A percentile compares a stretch with the other conserved stretches of the same genome.
These are phyloP conservation scores for Gallirallus australis DNA, from an alignment of 2,797 vertebrate genomes.

Conservation along the genomic window DNA sequence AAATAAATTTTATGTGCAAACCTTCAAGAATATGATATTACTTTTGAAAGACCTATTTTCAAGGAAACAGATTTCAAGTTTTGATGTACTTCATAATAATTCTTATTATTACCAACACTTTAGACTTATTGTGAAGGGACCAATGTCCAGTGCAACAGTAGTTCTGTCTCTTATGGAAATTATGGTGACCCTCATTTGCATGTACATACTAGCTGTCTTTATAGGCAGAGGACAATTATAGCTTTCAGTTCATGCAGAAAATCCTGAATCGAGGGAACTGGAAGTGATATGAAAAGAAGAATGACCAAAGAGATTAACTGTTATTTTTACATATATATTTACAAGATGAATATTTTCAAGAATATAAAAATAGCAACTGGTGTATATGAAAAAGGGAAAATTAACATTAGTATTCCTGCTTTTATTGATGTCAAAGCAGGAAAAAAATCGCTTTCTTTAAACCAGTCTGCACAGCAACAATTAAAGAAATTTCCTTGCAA, in stretches of 20 bases:
- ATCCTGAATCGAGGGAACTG: slow-evolving; percentile 30
- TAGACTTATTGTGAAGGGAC: background rate
- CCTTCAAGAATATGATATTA: background rate
- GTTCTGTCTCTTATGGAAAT: slow-evolving; percentile 31
- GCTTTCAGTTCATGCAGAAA: slow-evolving; percentile 29
- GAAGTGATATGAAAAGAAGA: background rate
- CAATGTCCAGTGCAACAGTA: background rate
- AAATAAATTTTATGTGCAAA: background rate
- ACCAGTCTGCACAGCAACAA: background rate
- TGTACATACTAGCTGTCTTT: slow-evolving; percentile 44
- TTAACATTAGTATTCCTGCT: background rate
- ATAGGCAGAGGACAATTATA: slow-evolving; percentile 45
- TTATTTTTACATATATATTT: background rate
- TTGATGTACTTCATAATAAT: background rate
- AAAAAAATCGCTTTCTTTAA: background rate
- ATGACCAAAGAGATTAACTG: no score
- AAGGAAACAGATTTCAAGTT: background rate
- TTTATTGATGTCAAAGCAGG: background rate
- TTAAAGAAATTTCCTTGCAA: background rate
- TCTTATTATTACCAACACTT: background rate
- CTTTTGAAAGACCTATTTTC: background rate
- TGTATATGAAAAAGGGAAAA: background rate
- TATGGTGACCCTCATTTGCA: slow-evolving; percentile 42
- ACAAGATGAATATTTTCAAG: background rate
- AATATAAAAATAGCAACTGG: background rate